Evolutionary conservation across 2,888 invertebrate genomes (phyloP), one percentile per base, ranked within the genome.

Genomic region (Plebejus anna): DNA sequence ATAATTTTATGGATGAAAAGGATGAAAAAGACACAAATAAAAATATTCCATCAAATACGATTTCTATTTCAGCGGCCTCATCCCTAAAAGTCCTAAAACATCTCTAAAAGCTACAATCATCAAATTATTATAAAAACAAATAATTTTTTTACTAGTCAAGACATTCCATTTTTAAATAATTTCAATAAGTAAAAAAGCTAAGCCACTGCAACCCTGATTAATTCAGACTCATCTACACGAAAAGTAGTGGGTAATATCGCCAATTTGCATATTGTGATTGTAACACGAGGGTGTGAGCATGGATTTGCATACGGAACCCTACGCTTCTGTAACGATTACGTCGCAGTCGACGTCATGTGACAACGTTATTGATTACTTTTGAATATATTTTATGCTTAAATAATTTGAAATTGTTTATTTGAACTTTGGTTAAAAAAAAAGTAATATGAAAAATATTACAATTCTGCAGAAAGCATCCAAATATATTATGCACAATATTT

Each of bases 201-300:
- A 59, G n/a, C 7, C 22, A 22, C 22, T 9, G 59, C 59, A 22
- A 22, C 61, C 28, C 28, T 28, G 61, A 66, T 32, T 66, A 5
- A 4, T 66, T 22, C 7, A 36, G 32, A 22, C 6, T n/a, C 59
- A n/a, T 59, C 66, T 88, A 88, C 90, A 91, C 90, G 89, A 90
- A 92, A 92, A 91, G 90, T 92, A 91, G 91, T 92, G 88, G 87
- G 89, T 90, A 89, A 92, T 91, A 90, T 90, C 87, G 83, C 81
- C 82, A 85, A 94, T 94, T 92, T 92, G 89, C 94, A 94, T 93
- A 94, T 94, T 94, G 93, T 94, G 93, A 93, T 93, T 93, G 92
- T 93, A 87, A 88, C 87, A 87, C 85, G 83, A 84, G 85, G 86
- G 86, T 87, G 89, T 84, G 89, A 91, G 87, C 86, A 86, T 79